Conservation (phyloP, 2,113 vertebrate species). For the Pycnonotus jocosus region DNA sequence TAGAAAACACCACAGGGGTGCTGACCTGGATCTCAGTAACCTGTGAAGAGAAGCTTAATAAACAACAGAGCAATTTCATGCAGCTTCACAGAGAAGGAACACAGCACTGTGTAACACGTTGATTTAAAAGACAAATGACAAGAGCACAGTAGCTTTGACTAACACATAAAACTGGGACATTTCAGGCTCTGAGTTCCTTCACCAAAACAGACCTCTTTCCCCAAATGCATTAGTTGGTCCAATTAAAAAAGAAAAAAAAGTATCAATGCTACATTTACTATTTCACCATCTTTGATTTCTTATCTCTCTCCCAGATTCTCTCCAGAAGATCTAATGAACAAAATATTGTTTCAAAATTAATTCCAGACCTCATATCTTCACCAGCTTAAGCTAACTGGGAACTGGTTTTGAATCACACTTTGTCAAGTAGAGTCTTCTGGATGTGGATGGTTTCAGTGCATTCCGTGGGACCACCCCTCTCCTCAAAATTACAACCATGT, state of each 20-base stretch:
- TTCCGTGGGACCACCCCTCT: accelerated
- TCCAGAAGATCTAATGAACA: background rate
- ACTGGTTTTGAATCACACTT: background rate
- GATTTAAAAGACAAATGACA: background rate
- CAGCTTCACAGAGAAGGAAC: background rate
- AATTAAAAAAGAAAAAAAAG: background rate
- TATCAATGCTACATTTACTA: background rate
- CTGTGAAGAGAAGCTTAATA: background rate
- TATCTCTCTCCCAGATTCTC: background rate
- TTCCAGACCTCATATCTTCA: background rate
- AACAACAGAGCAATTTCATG: background rate
- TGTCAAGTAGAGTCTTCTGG: background rate
- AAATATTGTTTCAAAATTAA: background rate
- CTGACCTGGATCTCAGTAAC: background rate
- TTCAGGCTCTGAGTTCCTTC: background rate
- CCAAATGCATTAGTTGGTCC: background rate
- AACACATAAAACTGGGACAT: background rate
- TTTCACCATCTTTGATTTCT: background rate
- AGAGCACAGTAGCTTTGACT: background rate
- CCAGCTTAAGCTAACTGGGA: background rate
- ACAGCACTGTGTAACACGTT: background rate
- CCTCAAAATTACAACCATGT: background rate
- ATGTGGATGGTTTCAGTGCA: background rate
- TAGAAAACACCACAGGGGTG: background rate
- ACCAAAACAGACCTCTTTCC: background rate